Base-by-base conservation (phyloP, 2,113 vertebrate species). In the Clupea harengus region DNA sequence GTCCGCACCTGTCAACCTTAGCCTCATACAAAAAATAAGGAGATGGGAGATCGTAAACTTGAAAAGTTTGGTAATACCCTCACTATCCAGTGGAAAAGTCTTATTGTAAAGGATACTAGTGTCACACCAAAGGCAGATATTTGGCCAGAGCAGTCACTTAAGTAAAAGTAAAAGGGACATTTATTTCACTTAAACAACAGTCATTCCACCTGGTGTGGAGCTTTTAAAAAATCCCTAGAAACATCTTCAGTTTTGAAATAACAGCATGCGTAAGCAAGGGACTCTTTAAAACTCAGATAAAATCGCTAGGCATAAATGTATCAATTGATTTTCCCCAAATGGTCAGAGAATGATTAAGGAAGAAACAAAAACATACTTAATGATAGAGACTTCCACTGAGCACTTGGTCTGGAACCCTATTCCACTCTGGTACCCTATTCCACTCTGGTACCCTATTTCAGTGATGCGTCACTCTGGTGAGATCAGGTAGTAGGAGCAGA, bases 101-200 rank as follows among this genome's bases (percentile, higher is more conserved):
- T 17, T 3, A 32, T 13, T 28, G 1, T 72, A 25, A 72, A 32
- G 64, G 13, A 39, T 39, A 1, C 6, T 20, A 60, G 6, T 60
- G 18, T 60, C 22, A 20, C 20, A 3, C 39, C 39, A 39, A 39
- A 39, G 39, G 39, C 39, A 39, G 39, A 39, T 49, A 49, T 49
- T 49, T 49, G 47, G 47, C 46, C 6, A 47, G 46, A 8, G 46
- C 47, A 10, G 47, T 9, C 9, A 49, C 47, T 49, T 49, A 49
- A 47, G 46, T 47, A 47, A 13, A 54, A 22, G 5, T 99, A 8
- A 99, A 94, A 45, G 39, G 39, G 39, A 39, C 39, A 39, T 39
- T 39, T 39, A 39, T 39, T 11, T 49, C 9, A 49, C 47, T 49
- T 49, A 11, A 49, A 49, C 8, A 49, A 11, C 13, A 11, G 47